Percentiles rank a stretch among this genome's conserved stretches.
Conservation (phyloP, 2,888 invertebrate species). For the Yponomeuta plumbellus region DNA sequence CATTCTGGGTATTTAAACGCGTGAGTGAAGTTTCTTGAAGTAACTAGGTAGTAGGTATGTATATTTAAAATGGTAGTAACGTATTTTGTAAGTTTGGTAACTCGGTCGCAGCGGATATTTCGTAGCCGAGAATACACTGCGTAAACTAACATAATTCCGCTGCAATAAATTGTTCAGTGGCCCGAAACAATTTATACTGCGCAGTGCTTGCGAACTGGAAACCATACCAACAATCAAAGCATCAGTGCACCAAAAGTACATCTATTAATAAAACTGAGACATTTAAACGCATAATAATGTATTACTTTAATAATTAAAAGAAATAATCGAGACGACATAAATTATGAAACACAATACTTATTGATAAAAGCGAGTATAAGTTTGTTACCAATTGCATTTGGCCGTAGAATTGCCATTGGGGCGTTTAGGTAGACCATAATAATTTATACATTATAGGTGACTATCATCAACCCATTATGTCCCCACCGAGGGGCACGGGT, state of each 20-base stretch:
- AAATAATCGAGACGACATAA: neutral
- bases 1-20: conserved; percentile 31
- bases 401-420: neutral
- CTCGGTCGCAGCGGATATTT: conserved; percentile 40
- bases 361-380: neutral
- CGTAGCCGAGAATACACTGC: conserved; percentile 8
- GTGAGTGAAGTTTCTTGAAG: conserved; percentile 42
- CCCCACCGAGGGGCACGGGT: too few relatives aligned
- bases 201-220: neutral
- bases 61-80: conserved; percentile 13
- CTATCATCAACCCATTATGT: too few relatives aligned
- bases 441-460: too few relatives aligned
- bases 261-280: neutral
- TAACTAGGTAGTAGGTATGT: conserved; percentile 17
- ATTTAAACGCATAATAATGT: neutral
- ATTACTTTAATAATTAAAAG: neutral
- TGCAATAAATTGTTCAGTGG: neutral
- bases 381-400: neutral
- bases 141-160: neutral
- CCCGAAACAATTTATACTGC: neutral
- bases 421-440: neutral
- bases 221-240: neutral
- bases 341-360: neutral
- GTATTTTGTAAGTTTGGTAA: conserved; percentile 29
- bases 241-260: neutral